Percentiles rank a stretch among this genome's conserved stretches.
Evolutionary conservation across 2,797 vertebrate species (phyloP).

Genomic region (Yasuhikotakia modesta): DNA sequence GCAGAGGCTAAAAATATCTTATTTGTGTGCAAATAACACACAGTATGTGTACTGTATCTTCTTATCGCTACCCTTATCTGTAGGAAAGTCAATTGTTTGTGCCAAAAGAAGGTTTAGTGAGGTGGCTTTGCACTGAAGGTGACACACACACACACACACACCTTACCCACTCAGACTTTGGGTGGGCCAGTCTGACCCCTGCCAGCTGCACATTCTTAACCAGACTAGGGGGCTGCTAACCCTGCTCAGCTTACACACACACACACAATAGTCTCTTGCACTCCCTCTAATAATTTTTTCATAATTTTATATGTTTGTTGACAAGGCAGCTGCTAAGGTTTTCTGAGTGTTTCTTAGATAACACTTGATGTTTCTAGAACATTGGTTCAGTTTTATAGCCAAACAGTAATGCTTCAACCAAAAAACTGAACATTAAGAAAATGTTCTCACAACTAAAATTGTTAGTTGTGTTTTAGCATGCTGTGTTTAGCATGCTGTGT

Average conservation of each 20-base stretch:
- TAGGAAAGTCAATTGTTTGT: constrained; percentile 1
- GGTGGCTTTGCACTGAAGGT: constrained; percentile 8
- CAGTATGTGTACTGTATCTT: neutral
- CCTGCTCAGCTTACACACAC: constrained; percentile 37
- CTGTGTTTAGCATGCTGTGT: neutral
- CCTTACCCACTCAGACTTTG: constrained; percentile 40
- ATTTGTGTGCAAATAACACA: neutral
- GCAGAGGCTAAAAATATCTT: neutral
- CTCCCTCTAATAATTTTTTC: neutral
- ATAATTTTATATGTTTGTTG: neutral
- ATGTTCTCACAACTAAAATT: no score
- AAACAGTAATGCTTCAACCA: no score
- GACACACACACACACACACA: constrained; percentile 26
- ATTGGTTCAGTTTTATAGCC: no score
- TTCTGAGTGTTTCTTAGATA: constrained; percentile 9
- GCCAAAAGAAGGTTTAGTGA: neutral
- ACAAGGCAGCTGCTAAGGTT: constrained; percentile 6
- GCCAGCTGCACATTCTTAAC: constrained; percentile 54
- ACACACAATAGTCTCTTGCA: constrained; percentile 7
- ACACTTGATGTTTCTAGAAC: no score
- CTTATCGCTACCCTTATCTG: neutral
- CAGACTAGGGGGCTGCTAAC: constrained; percentile 39
- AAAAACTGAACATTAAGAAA: no score
- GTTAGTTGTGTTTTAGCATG: no score
- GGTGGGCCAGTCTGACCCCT: constrained; percentile 43